A percentile compares a stretch with the other conserved stretches of the same genome.
phyloP scores from a whole-genome alignment of 2,113 vertebrate genomes.

The Loxodonta africana region DNA sequence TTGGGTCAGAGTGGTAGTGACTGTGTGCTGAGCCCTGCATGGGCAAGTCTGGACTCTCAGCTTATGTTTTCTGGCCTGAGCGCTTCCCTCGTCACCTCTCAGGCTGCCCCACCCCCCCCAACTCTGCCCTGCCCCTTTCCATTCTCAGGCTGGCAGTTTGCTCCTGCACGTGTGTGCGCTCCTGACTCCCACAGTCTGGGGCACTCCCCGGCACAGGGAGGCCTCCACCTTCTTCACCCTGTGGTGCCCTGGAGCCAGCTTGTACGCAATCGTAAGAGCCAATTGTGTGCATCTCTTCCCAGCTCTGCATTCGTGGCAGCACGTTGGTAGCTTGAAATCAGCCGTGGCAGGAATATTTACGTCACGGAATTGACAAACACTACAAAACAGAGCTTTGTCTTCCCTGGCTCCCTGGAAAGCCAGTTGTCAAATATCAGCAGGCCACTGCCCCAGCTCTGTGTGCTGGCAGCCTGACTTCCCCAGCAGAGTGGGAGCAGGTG shows the following conservation, averaged over 20 bases:
- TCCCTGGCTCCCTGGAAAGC: fast-evolving
- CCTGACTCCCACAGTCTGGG: not conserved
- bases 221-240: too few relatives aligned
- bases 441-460: not conserved
- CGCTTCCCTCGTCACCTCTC: not conserved
- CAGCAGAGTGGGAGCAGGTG: not conserved
- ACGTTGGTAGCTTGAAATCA: not conserved
- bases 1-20: not conserved
- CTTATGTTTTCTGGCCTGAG: not conserved
- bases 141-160: not conserved
- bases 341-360: not conserved
- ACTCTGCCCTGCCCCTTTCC: not conserved
- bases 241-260: not conserved
- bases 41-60: constrained; percentile 12
- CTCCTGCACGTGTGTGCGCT: not conserved
- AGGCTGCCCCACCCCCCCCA: not conserved
- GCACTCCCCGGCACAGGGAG: not conserved
- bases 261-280: fast-evolving
- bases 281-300: not conserved
- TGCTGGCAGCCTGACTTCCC: not conserved
- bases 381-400: not conserved
- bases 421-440: not conserved
- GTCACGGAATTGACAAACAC: not conserved
- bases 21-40: not conserved
- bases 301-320: not conserved